These are phyloP conservation scores for Rhopalosiphum nymphaeae DNA, from an alignment of 2,888 invertebrate species.

Conservation along the genomic window DNA sequence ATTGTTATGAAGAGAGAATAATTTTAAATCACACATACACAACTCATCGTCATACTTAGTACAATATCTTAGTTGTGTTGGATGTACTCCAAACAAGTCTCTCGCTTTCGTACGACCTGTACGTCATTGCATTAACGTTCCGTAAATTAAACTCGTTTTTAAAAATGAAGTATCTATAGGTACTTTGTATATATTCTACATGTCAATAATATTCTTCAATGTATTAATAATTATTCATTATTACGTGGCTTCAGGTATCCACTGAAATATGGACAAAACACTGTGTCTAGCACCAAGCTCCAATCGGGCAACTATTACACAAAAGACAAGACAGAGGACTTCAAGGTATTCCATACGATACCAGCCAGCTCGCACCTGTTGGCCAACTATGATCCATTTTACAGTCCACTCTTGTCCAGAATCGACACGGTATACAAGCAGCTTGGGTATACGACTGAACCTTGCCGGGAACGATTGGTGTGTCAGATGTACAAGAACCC, in stretches of 20 bases:
- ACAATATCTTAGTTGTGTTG: not conserved
- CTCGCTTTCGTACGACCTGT: not conserved
- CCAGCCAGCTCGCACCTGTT: conserved; percentile 85
- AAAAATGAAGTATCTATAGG: not conserved
- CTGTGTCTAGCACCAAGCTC: conserved; percentile 65
- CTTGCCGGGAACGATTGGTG: conserved; percentile 83
- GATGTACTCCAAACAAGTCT: not conserved
- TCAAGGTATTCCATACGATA: conserved; percentile 88
- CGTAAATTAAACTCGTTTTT: not conserved
- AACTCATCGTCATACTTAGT: not conserved
- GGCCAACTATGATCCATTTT: conserved; percentile 90
- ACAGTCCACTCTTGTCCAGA: conserved; percentile 83
- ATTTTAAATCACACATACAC: not conserved
- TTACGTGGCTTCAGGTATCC: conserved; percentile 66
- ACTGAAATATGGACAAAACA: conserved; percentile 70
- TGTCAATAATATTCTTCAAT: not conserved
- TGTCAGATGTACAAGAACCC: conserved; percentile 90
- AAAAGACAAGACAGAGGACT: conserved; percentile 74
- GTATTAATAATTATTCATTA: not conserved
- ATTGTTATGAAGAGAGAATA: not conserved
- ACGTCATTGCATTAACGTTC: not conserved
- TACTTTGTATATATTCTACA: not conserved
- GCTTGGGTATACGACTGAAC: conserved; percentile 79
- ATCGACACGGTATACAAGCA: conserved; percentile 82
- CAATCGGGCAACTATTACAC: conserved; percentile 73